Evolutionary conservation across 2,797 vertebrate genomes (phyloP), one percentile per base, ranked within the genome.

Genomic region (Rhyacichthys aspro): DNA sequence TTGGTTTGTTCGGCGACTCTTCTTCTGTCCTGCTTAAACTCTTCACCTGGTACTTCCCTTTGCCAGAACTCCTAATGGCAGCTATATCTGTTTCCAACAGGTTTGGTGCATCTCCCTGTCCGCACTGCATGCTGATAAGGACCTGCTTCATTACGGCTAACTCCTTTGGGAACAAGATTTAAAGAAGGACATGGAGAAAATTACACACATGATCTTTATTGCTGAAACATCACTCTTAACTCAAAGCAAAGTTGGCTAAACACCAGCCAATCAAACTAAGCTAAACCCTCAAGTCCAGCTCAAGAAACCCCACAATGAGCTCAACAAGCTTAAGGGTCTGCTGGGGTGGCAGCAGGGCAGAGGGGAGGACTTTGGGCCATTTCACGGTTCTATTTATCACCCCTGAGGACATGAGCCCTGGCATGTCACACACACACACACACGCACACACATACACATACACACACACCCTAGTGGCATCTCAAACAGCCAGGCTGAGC

Each of bases 111-210:
- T 92, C 88, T 55, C 87, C 88, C 16, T 78, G 84, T 83, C 87
- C 90, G 71, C 89, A 89, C 23, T 44, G 88, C 88, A 98, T 94
- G 78, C 82, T 90, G 85, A 94, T 86, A 77, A 98, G 88, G 72
- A 95, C 87, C 85, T 96, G 95, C 81, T 98, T 98, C 95, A 98
- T 98, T 78, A 93, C 85, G 4, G 95, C 94, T 66, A 98, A 79
- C 87, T 98, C 97, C 96, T 98, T 59, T 11, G 67, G 42, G 55
- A 67, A 47, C 33, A 55, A 47, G 61, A 7, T 8, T 44, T 53
- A 46, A 15, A 70, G 39, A 62, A 2, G 60, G 3, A n/a, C 5
- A 67, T 3, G 16, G 45, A 45, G 45, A 56, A 34, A 74, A n/a
- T 7, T 12, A 11, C 28, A 10, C 8, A 34, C 37, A 63, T 5